phyloP scores from a whole-genome alignment of 2,888 invertebrate species.

The Troglohyphantes excavatus region DNA sequence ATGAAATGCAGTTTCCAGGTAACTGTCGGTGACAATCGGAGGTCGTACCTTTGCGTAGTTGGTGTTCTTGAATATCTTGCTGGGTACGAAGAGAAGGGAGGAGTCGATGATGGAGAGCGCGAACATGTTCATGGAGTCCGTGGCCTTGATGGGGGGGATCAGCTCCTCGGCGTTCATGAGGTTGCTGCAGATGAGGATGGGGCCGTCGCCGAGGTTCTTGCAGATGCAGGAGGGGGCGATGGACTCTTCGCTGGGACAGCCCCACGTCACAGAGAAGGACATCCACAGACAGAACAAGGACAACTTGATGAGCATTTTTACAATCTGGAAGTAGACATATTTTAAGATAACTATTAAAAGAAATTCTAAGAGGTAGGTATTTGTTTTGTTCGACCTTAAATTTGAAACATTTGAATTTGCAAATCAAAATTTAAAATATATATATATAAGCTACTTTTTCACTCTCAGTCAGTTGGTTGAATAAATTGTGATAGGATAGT shows the following conservation, averaged over 20 bases:
- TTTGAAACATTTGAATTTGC: too few species aligned
- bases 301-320: too few species aligned
- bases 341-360: too few species aligned
- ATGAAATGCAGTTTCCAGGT: too few species aligned
- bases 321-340: too few species aligned
- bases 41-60: constrained; percentile 59
- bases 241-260: constrained; percentile 27
- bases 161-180: constrained; percentile 41
- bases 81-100: constrained; percentile 25
- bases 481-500: too few species aligned
- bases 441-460: too few species aligned
- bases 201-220: constrained; percentile 13
- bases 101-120: constrained; percentile 38
- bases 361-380: too few species aligned
- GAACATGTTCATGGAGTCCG: constrained; percentile 26
- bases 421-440: too few species aligned
- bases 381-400: too few species aligned
- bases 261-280: neutral
- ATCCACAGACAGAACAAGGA: neutral
- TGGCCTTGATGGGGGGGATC: constrained; percentile 17
- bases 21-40: too few species aligned
- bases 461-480: too few species aligned
- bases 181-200: constrained; percentile 42
- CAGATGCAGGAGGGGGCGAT: constrained; percentile 52
- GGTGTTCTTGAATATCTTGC: constrained; percentile 24